A percentile compares a stretch with the other conserved stretches of the same genome.
Evolutionary conservation across 1,140 invertebrate species (phyloP).

Genomic region (Sesamia nonagrioides): DNA sequence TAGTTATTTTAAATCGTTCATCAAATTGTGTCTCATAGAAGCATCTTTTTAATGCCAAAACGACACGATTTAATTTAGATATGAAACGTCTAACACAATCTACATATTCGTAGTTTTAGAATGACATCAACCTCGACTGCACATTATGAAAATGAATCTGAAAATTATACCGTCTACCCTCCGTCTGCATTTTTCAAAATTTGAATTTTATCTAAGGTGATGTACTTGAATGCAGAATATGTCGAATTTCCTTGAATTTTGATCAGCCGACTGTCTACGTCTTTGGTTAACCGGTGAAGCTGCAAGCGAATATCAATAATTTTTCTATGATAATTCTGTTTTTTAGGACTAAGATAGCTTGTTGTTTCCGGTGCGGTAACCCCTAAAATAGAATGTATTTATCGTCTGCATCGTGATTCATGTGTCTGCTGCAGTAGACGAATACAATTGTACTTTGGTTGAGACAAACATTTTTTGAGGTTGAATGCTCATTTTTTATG

Average conservation of each 20-base stretch:
- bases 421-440: conserved; percentile 83
- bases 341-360: conserved; percentile 58
- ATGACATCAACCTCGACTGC: conserved; percentile 81
- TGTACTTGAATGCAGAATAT: conserved; percentile 84
- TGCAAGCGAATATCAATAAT: conserved; percentile 53
- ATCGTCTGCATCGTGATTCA: conserved; percentile 81
- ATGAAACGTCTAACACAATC: conserved; percentile 39
- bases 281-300: conserved; percentile 61
- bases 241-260: conserved; percentile 86
- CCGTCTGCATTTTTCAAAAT: conserved; percentile 84
- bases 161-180: conserved; percentile 82
- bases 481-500: conserved; percentile 59
- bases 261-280: conserved; percentile 77
- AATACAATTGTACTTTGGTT: conserved; percentile 67
- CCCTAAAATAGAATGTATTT: conserved; percentile 76
- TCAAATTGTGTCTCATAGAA: background rate
- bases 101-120: conserved; percentile 52
- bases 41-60: background rate
- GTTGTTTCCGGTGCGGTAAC: conserved; percentile 56
- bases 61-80: conserved; percentile 5
- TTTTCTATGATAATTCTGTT: background rate
- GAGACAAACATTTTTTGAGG: conserved; percentile 56
- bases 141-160: conserved; percentile 86
- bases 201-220: conserved; percentile 73
- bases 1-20: background rate